These are phyloP conservation scores for Noctilio leporinus DNA, from an alignment of 2,113 vertebrate genomes.

Conservation along the genomic window DNA sequence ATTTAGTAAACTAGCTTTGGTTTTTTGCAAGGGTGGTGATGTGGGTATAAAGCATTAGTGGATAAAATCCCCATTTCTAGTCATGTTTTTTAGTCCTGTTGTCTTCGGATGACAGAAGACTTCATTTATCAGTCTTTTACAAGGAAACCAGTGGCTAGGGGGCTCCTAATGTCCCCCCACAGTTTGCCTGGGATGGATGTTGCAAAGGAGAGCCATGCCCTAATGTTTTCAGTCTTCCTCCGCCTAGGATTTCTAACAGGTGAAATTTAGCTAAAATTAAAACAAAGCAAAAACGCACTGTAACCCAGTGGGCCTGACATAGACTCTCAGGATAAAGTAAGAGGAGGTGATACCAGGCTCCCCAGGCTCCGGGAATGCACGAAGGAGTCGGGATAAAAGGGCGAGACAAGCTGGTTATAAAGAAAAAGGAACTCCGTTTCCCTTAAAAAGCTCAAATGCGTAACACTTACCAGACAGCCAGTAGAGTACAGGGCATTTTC, in stretches of 20 bases:
- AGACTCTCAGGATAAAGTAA: not conserved
- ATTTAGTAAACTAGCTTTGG: not conserved
- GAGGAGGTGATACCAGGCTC: not conserved
- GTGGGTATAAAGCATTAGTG: not conserved
- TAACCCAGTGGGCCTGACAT: not conserved
- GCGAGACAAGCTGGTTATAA: not conserved
- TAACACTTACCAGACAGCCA: constrained; percentile 63
- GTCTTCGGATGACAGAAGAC: not conserved
- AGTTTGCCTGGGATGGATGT: not conserved
- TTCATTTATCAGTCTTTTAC: not conserved
- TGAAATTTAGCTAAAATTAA: not conserved
- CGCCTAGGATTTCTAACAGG: not conserved
- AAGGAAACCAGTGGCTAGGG: not conserved
- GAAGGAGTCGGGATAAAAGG: not conserved
- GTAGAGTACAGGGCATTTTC: too few species aligned
- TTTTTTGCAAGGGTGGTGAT: not conserved
- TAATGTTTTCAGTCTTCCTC: not conserved
- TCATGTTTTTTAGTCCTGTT: not conserved
- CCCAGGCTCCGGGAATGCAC: not conserved
- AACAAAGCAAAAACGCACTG: not conserved
- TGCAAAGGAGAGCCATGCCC: not conserved
- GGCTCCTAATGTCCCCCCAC: not conserved
- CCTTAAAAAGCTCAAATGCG: not conserved
- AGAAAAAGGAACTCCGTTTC: not conserved
- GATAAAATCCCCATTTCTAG: not conserved